phyloP scores from a whole-genome alignment of 2,113 vertebrate genomes.

The Vanacampus margaritifer region DNA sequence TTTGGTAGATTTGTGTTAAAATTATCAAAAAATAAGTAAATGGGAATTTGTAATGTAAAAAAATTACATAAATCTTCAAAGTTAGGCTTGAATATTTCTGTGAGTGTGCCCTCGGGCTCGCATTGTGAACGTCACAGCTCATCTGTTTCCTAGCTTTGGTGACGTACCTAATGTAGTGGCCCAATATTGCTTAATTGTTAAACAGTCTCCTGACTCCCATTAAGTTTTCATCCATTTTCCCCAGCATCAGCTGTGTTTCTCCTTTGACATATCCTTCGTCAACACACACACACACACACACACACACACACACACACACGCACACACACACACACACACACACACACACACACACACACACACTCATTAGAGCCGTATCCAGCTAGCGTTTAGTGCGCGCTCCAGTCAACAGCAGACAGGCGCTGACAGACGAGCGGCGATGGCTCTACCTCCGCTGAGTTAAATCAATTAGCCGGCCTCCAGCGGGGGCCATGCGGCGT shows the following conservation, averaged over 20 bases:
- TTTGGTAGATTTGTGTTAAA: no score
- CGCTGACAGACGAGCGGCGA: slow-evolving; percentile 38
- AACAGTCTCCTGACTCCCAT: slow-evolving; percentile 2
- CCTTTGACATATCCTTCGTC: slow-evolving; percentile 7
- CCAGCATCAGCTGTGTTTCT: background rate
- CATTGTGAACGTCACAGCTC: no score
- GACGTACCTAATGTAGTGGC: background rate
- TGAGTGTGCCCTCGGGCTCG: no score
- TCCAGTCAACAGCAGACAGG: slow-evolving; percentile 44
- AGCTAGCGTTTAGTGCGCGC: slow-evolving; percentile 29
- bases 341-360: background rate
- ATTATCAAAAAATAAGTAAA: no score
- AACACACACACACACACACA: background rate
- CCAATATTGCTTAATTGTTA: background rate
- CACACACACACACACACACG: background rate
- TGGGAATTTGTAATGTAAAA: no score
- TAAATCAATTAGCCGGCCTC: slow-evolving; percentile 57
- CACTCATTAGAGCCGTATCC: slow-evolving; percentile 14
- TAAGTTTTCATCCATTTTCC: slow-evolving; percentile 9
- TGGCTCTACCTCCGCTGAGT: slow-evolving; percentile 41
- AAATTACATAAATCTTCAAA: no score
- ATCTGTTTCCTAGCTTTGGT: background rate
- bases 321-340: background rate
- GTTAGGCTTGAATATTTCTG: no score
- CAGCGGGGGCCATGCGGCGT: slow-evolving; percentile 20